phyloP scores from a whole-genome alignment of 2,113 vertebrate species.

The Herpailurus yagouaroundi region DNA sequence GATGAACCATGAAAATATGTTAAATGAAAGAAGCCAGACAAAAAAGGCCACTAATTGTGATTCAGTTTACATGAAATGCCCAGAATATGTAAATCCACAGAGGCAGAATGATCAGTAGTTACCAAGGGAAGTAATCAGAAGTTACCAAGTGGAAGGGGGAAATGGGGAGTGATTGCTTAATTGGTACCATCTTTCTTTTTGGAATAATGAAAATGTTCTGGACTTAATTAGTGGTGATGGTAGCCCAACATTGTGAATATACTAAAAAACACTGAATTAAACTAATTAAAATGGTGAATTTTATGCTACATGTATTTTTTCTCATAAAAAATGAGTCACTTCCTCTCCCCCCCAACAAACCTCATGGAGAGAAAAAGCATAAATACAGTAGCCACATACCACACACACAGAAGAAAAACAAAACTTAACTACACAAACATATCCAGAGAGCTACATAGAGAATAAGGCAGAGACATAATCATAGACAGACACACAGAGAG shows the following conservation, averaged over 20 bases:
- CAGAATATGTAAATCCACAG: not conserved
- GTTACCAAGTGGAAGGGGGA: not conserved
- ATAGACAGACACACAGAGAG: not conserved
- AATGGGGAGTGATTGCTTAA: not conserved
- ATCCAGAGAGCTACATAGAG: not conserved
- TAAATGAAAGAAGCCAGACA: not conserved
- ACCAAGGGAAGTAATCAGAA: no score
- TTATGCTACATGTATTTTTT: not conserved
- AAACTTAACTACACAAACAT: not conserved
- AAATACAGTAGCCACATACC: not conserved
- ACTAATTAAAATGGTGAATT: slow-evolving; percentile 10
- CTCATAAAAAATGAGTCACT: not conserved
- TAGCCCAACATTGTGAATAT: not conserved
- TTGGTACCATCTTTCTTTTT: not conserved
- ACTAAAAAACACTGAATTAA: not conserved
- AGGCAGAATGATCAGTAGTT: not conserved
- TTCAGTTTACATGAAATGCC: not conserved
- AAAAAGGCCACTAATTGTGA: not conserved
- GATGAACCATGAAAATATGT: not conserved
- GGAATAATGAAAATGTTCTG: not conserved
- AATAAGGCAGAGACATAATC: not conserved
- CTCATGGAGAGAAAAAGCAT: not conserved
- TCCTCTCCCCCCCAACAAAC: not conserved
- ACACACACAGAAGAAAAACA: not conserved
- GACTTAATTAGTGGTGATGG: not conserved